These are phyloP conservation scores for Tenthredo mesomela DNA, from an alignment of 2,888 invertebrate species.

Conservation along the genomic window DNA sequence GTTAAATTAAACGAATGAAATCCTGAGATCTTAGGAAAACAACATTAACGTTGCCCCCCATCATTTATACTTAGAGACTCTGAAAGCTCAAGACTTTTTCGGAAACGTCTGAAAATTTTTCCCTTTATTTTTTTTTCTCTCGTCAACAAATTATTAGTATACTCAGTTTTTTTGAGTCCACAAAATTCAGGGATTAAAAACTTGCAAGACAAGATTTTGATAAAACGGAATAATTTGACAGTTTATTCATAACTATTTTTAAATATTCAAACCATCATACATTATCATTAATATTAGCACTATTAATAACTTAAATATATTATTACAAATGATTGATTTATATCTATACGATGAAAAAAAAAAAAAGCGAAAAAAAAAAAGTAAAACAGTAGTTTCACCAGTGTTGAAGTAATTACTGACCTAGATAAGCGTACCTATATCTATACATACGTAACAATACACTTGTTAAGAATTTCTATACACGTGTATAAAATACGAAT, in stretches of 20 bases:
- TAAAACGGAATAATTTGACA: background rate
- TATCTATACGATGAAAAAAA: background rate
- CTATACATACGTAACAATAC: background rate
- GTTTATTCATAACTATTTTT: background rate
- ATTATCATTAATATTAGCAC: background rate
- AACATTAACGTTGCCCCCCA: background rate
- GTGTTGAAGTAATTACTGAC: background rate
- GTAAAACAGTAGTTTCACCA: too few species aligned
- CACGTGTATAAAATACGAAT: background rate
- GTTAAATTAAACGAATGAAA: constrained; percentile 13
- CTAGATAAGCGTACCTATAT: background rate
- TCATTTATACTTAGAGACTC: background rate
- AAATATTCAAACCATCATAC: background rate
- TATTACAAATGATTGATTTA: background rate
- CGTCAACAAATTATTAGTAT: background rate
- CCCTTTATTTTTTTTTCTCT: background rate
- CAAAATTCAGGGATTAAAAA: background rate
- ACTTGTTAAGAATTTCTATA: background rate
- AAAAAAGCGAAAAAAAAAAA: too few species aligned
- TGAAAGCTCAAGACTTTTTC: background rate
- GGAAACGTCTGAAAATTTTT: background rate
- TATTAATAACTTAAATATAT: constrained; percentile 4
- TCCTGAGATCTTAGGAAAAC: constrained; percentile 9
- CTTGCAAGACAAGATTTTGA: background rate
- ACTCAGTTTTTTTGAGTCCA: background rate